Base-by-base conservation (phyloP, 2,888 invertebrate species). In the Phyto melanocephala region DNA sequence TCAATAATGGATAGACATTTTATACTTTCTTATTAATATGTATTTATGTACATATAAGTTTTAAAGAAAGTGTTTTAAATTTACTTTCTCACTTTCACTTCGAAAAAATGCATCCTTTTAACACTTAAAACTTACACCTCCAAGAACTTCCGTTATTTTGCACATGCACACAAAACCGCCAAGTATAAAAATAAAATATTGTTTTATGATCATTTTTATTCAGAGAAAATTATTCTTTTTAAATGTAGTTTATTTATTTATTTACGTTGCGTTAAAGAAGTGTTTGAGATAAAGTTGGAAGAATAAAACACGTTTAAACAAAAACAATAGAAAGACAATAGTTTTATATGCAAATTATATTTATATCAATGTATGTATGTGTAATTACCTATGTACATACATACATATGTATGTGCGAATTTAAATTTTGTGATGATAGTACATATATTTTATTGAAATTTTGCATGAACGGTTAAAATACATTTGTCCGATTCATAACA, bases 121-220 rank as follows among this genome's bases (percentile, higher is more conserved):
- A n/a, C n/a, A 28, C 6, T 52, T 63, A 11, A 4, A 60, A 83
- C 84, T 85, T 80, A 85, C 84, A 65, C 71, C 84, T 13, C 80
- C 76, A 37, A 70, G 37, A 1, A 81, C 75, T 54, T 80, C 37
- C 47, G 54, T 65, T 17, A 80, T 40, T 60, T 63, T 13, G 1
- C 22, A 47, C 7, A 78, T 0, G 5, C 54, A 75, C 20, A 84
- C 52, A 10, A 80, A 13, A 13, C 17, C 45, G 47, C 40, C 45
- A n/a, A 83, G 15, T 0, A 52, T 8, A 40, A 70, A 4, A 10
- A 35, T 1, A 1, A 35, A n/a, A 8, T 58, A 65, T 22, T 62
- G 42, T 75, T 78, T 78, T 4, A 37, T 33, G 40, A 45, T 35
- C 81, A 81, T 84, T 74, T 77, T 58, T 2, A 37, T 17, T 6